Evolutionary conservation across 2,797 vertebrate species (phyloP).

Genomic region (Cuculus canorus): DNA sequence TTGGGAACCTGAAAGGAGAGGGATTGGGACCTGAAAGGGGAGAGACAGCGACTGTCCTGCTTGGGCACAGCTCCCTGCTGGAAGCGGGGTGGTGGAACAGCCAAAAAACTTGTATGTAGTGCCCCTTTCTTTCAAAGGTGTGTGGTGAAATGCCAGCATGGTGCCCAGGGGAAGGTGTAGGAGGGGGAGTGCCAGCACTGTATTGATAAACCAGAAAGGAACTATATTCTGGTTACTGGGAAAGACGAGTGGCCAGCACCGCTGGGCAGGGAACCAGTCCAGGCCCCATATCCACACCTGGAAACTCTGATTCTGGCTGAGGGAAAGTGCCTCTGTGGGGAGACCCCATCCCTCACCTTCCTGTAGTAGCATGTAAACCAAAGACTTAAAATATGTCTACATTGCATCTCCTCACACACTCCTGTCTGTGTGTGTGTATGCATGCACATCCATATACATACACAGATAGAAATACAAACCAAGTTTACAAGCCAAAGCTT

Average conservation of each 20-base stretch:
- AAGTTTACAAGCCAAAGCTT: background rate
- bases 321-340: background rate
- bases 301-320: background rate
- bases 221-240: background rate
- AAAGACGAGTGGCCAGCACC: background rate
- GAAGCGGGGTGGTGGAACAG: background rate
- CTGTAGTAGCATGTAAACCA: background rate
- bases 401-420: no score
- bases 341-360: background rate
- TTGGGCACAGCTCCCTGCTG: accelerated
- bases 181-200: accelerated
- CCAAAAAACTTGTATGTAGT: background rate
- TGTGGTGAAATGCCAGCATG: background rate
- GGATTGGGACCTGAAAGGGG: background rate
- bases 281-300: background rate
- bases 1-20: background rate
- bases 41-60: background rate
- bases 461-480: background rate
- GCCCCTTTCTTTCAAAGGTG: background rate
- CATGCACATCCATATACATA: background rate
- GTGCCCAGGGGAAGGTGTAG: background rate
- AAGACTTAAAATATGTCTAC: background rate
- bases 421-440: no score
- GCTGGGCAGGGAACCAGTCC: background rate
- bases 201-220: background rate